Evolutionary conservation across 1,140 invertebrate species (phyloP), one percentile per base, ranked within the genome.

Genomic region (Bombus pascuorum): DNA sequence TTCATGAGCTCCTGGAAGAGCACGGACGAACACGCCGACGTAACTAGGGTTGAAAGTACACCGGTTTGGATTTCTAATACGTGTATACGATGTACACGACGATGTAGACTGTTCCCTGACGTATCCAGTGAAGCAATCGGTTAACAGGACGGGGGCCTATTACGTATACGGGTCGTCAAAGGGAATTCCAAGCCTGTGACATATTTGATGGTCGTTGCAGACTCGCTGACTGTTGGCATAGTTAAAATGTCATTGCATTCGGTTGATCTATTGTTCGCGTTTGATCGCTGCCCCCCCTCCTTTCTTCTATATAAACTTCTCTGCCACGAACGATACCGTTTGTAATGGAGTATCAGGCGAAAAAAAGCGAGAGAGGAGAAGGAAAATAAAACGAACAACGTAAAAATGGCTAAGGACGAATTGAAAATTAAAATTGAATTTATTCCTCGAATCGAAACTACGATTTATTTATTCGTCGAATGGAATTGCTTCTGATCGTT

Each of bases 241-340:
- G 89, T 91, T 92, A 87, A 91, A 92, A 89, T 80, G 85, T 91
- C 91, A 90, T 91, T 86, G 87, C 75, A 34, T 73, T 70, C 59
- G n/a, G 37, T 22, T 25, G 8, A 6, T n/a, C 39, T 10, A 15
- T 44, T 39, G 82, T 34, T 70, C 44, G 86, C 77, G 47, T 88
- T 89, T 79, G 83, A 81, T 81, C 81, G 37, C 4, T 3, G 0
- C 1, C 4, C 12, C 12, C 10, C 8, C 0, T 53, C 5, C 6
- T 53, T 53, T 32, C n/a, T 18, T 12, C 12, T 5, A 15, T 8
- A 18, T 18, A n/a, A 72, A 72, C n/a, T n/a, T n/a, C 59, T 10
- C 57, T 62, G 47, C 1, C 6, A 53, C 47, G 47, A 8, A 18
- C 47, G 18, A 53, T 53, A 22, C 18, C 47, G 47, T 53, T 6